Evolutionary conservation across 1,140 invertebrate genomes (phyloP), one percentile per base, ranked within the genome.

Genomic region (Penaeus japonicus): DNA sequence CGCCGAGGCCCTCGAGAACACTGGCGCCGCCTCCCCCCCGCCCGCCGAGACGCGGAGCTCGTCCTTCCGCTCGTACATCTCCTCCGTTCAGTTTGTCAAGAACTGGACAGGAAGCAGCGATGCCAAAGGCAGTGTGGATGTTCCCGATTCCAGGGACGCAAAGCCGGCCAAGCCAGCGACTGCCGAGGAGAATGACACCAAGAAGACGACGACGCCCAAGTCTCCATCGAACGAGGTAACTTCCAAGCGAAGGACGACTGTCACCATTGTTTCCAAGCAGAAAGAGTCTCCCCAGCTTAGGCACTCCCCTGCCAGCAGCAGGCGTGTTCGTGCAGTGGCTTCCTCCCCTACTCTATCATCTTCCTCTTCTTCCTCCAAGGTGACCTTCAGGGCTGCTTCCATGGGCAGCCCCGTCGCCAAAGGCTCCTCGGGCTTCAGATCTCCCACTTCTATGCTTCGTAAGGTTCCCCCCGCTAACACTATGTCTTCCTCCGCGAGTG

Each of bases 21-120:
- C 39, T 4, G 47, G 0, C 10, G 20, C 47, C 15, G 80, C 18
- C 4, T 17, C 53, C 22, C 7, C 77, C 30, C 22, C 17, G 7
- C n/a, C 54, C 1, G 10, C 65, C 10, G 80, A 83, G 24, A 4
- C 65, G 3, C 10, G 22, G 47, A n/a, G 24, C 27, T 53, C 47
- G 17, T 75, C 86, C 17, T 73, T 82, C 62, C 79, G 62, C 20
- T 82, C 86, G 20, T 75, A 75, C 53, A 82, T 82, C 17, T 83
- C 86, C 20, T 27, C 47, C 54, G 80, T 88, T 70, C 86, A 88
- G 86, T 77, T 88, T 88, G 30, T 88, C 24, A 88, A 83, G 70
- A 88, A 88, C 30, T 84, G n/a, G 22, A 83, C 86, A 22, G 86
- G 75, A 20, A 88, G 75, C 27, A 15, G 47, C 47, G 47, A 47